phyloP scores from a whole-genome alignment of 92 coral and sea anemone genomes.

The Paragorgia papillata region DNA sequence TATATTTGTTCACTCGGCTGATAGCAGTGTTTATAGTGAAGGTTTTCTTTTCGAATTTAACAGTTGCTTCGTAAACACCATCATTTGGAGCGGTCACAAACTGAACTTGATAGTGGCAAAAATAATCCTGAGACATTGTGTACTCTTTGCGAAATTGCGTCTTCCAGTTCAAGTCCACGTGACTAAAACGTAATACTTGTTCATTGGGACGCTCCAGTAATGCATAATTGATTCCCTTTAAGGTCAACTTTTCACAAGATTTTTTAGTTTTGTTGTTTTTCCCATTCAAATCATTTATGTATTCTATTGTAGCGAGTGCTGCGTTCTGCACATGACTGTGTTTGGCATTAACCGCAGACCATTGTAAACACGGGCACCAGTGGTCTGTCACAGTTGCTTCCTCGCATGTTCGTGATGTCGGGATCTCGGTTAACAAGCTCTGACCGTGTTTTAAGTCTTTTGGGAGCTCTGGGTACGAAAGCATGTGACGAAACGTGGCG shows the following conservation, averaged over 20 bases:
- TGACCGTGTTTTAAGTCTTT: conserved; percentile 55
- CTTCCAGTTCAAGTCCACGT: conserved; percentile 11
- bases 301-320: conserved; percentile 37
- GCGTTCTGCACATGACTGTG: conserved; percentile 44
- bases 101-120: conserved; percentile 60
- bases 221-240: conserved; percentile 35
- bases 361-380: conserved; percentile 51
- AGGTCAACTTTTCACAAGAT: conserved; percentile 6
- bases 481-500: conserved; percentile 66
- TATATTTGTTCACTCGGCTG: conserved; percentile 14
- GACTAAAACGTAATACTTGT: conserved; percentile 5
- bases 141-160: not conserved
- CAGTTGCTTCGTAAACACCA: conserved; percentile 64
- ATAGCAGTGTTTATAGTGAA: not conserved
- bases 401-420: conserved; percentile 50
- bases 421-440: conserved; percentile 48
- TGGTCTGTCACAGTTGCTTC: conserved; percentile 39
- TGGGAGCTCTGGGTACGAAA: conserved; percentile 53
- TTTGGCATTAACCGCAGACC: conserved; percentile 22
- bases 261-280: not conserved
- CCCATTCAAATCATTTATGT: conserved; percentile 28
- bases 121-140: not conserved
- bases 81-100: conserved; percentile 57
- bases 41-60: not conserved
- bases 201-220: conserved; percentile 39